Base-by-base conservation (phyloP, 37 sponge, comb jelly and placozoan species). In the Hexactinellida sp. region DNA sequence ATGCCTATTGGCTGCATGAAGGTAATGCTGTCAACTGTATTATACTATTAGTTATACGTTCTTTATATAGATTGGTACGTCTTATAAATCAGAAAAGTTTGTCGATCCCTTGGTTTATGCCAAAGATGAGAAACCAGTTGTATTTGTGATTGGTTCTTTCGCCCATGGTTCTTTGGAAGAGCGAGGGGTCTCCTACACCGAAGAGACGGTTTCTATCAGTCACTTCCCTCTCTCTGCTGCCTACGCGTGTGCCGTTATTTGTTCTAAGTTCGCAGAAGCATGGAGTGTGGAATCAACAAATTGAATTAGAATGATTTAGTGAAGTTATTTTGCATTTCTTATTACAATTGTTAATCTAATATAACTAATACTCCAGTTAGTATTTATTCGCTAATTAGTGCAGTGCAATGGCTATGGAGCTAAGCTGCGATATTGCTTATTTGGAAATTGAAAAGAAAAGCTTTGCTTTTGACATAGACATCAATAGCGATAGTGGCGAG, bases 191-290 rank as follows among this genome's bases (percentile, higher is more conserved):
- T 97, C 96, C 55, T 99, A 99, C 39, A 63, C 89, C 13, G 97
- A 96, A 83, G 89, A 93, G 82, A 95, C 96, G 51, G 90, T 96
- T 13, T 88, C 94, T 54, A 94, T 99, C 83, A 96, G 96, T 89
- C 90, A 94, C 34, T 96, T 96, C 55, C 97, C 96, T n/a, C 84
- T 99, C 0, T 99, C 99, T 34, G 99, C 95, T 36, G 99, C 99
- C 0, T 63, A 96, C 52, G 94, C 99, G 3, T 99, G 99, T 90
- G 86, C 96, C 13, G 96, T 96, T 82, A 0, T 99, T n/a, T 99
- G 99, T 82, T 82, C 90, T 83, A 90, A 95, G 24, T 96, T 94
- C 89, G 96, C 96, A 85, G 85, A 89, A 54, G 95, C 87, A 36
- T 99, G 96, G 96, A 89, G 86, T 37, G 89, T 98, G 82, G 54